Evolutionary conservation across 2,113 vertebrate species (phyloP).

Genomic region (Tilapia sparmanii): DNA sequence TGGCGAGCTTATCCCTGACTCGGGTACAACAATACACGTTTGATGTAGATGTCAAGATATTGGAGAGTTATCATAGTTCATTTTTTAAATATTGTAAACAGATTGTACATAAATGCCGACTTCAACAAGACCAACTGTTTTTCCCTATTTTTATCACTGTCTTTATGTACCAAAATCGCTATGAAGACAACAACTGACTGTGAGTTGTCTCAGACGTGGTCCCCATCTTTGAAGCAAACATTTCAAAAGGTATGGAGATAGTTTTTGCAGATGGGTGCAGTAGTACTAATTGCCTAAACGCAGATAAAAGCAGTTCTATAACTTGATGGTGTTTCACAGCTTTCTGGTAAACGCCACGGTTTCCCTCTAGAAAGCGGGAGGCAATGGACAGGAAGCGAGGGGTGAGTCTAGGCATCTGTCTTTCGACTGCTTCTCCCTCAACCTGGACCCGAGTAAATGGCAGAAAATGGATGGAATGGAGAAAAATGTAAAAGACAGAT

Average conservation of each 20-base stretch:
- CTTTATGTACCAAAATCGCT: not conserved
- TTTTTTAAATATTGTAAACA: not conserved
- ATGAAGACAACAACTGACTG: not conserved
- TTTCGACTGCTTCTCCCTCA: not conserved
- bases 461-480: not conserved
- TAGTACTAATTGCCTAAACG: not conserved
- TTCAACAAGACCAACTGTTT: not conserved
- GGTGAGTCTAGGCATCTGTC: not conserved
- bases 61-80: not conserved
- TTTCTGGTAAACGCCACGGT: rapidly evolving
- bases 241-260: not conserved
- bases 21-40: not conserved
- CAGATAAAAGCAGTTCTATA: not conserved
- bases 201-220: not conserved
- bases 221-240: not conserved
- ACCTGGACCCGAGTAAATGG: not conserved
- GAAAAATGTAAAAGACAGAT: not conserved
- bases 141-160: rapidly evolving
- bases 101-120: rapidly evolving
- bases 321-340: rapidly evolving
- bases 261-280: not conserved
- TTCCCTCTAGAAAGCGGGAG: not conserved
- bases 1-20: not conserved
- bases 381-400: not conserved
- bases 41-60: not conserved